Conservation (phyloP, 2,113 vertebrate genomes). For the Ciconia stormi region DNA sequence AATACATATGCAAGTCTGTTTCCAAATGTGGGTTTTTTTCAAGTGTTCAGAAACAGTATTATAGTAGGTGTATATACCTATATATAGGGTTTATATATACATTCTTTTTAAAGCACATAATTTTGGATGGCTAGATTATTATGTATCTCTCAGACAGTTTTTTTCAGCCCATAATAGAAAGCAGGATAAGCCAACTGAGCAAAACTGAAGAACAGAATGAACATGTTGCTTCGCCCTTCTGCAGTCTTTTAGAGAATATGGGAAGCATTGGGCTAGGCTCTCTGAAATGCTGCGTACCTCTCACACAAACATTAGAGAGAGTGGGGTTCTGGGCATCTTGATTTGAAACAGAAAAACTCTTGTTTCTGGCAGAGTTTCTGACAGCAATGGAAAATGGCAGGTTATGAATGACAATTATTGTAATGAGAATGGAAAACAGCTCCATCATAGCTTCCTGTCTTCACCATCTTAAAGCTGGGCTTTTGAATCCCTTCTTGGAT, state of each 20-base stretch:
- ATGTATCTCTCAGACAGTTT: not conserved
- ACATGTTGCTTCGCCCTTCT: not conserved
- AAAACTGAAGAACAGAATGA: not conserved
- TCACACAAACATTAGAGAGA: not conserved
- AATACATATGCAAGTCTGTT: not conserved
- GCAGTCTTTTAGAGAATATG: not conserved
- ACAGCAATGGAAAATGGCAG: not conserved
- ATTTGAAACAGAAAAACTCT: not conserved
- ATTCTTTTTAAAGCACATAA: not conserved
- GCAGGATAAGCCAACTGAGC: not conserved
- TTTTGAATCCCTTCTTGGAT: not conserved
- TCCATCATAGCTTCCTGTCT: not conserved
- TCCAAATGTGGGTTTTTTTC: not conserved
- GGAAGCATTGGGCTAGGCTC: not conserved
- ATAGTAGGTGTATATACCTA: not conserved
- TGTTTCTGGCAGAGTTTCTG: not conserved
- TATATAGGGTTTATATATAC: not conserved
- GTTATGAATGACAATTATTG: not conserved
- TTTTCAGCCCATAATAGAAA: not conserved
- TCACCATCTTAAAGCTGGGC: not conserved
- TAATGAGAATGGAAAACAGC: not conserved
- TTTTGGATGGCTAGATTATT: not conserved
- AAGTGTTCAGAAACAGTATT: not conserved
- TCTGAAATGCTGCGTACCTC: not conserved
- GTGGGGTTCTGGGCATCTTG: not conserved